Percentiles rank a stretch among this genome's conserved stretches.
These are phyloP conservation scores for Torymus tubicola DNA, from an alignment of 2,888 invertebrate genomes.

Conservation along the genomic window DNA sequence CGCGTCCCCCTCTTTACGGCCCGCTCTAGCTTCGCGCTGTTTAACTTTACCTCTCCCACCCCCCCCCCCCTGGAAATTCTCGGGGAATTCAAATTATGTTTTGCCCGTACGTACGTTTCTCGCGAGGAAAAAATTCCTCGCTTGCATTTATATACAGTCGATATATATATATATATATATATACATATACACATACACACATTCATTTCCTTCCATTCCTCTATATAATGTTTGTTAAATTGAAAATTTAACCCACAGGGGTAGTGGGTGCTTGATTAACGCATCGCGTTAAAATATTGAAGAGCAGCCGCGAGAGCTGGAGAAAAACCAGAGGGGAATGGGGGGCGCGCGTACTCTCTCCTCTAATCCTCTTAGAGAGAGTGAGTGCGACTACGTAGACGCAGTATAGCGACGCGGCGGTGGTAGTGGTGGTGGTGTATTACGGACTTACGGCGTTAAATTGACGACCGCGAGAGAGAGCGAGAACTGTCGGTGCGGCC, in stretches of 20 bases:
- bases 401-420: slow-evolving; percentile 24
- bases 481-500: not conserved
- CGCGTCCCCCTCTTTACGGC: not conserved
- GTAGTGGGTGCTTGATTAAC: slow-evolving; percentile 47
- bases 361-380: slow-evolving; percentile 56
- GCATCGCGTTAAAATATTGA: slow-evolving; percentile 33
- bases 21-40: slow-evolving; percentile 17
- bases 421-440: slow-evolving; percentile 65
- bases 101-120: not conserved
- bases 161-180: not conserved
- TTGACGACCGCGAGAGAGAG: slow-evolving; percentile 67
- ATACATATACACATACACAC: not conserved
- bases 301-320: not conserved
- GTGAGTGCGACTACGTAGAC: slow-evolving; percentile 19
- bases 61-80: slow-evolving; percentile 13
- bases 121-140: not conserved
- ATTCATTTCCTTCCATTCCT: not conserved
- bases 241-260: slow-evolving; percentile 19
- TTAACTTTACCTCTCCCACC: slow-evolving; percentile 23
- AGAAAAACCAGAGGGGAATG: not conserved
- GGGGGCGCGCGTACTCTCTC: not conserved
- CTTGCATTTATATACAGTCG: not conserved
- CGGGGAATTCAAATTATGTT: slow-evolving; percentile 36
- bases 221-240: slow-evolving; percentile 20
- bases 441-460: slow-evolving; percentile 69